A percentile compares a stretch with the other conserved stretches of the same genome.
These are phyloP conservation scores for Rallus crepitans DNA, from an alignment of 2,797 vertebrate genomes.

Conservation along the genomic window DNA sequence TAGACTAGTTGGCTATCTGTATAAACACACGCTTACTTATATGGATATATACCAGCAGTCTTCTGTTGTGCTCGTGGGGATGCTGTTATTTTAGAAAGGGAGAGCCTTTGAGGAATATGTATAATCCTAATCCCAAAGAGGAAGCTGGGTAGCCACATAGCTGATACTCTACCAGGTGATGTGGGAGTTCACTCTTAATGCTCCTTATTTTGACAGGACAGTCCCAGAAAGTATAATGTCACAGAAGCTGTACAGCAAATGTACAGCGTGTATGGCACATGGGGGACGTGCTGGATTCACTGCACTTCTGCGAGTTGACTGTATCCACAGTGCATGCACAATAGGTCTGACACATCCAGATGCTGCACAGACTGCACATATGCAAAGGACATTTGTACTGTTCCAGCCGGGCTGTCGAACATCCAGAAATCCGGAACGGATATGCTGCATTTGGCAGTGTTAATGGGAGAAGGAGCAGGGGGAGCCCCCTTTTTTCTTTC, in stretches of 20 bases:
- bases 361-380: constrained; percentile 48
- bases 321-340: background rate
- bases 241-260: background rate
- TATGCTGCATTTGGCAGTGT: background rate
- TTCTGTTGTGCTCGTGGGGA: background rate
- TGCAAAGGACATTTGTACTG: constrained; percentile 17
- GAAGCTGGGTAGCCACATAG: background rate
- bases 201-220: background rate
- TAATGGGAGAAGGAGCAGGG: constrained; percentile 1
- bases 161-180: background rate
- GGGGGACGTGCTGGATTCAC: background rate
- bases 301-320: constrained; percentile 22
- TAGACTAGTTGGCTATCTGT: background rate
- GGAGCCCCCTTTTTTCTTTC: background rate
- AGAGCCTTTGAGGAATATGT: background rate
- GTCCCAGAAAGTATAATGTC: background rate
- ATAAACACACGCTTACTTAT: background rate
- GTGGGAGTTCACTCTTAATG: background rate
- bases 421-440: background rate
- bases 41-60: background rate
- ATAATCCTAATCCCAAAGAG: background rate
- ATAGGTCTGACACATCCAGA: constrained; percentile 36
- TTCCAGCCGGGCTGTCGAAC: background rate
- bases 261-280: background rate
- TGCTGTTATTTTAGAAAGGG: background rate